Conservation (phyloP, 2,888 invertebrate species). For the Campopleginae sp. region DNA sequence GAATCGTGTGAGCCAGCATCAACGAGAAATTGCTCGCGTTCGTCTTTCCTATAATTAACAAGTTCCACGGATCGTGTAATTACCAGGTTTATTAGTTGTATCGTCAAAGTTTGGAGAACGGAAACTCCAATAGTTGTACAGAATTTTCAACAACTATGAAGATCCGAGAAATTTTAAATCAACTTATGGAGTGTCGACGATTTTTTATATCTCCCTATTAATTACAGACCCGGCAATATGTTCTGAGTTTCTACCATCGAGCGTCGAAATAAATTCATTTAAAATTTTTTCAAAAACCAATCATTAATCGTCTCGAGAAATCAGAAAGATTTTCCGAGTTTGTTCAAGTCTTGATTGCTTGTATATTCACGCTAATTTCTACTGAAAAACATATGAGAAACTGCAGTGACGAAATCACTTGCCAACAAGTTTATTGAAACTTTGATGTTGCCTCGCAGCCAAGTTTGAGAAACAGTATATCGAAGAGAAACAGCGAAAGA, state of each 20-base stretch:
- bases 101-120: conserved; percentile 25
- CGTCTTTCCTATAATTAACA: conserved; percentile 49
- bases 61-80: conserved; percentile 52
- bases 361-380: neutral
- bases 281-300: too few relatives aligned
- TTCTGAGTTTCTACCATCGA: neutral
- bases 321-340: neutral
- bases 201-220: neutral
- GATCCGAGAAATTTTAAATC: neutral
- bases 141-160: neutral
- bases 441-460: conserved; percentile 32
- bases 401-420: conserved; percentile 6
- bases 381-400: neutral
- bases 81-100: conserved; percentile 58
- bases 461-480: neutral
- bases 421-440: conserved; percentile 50
- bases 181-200: neutral
- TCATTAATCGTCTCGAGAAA: neutral
- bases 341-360: neutral
- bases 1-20: neutral
- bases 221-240: neutral
- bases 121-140: conserved; percentile 23
- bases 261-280: neutral
- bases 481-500: neutral
- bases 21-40: conserved; percentile 17